Percentiles rank a stretch among this genome's conserved stretches.
phyloP scores from a whole-genome alignment of 2,888 invertebrate genomes.

The Chirona hameri region DNA sequence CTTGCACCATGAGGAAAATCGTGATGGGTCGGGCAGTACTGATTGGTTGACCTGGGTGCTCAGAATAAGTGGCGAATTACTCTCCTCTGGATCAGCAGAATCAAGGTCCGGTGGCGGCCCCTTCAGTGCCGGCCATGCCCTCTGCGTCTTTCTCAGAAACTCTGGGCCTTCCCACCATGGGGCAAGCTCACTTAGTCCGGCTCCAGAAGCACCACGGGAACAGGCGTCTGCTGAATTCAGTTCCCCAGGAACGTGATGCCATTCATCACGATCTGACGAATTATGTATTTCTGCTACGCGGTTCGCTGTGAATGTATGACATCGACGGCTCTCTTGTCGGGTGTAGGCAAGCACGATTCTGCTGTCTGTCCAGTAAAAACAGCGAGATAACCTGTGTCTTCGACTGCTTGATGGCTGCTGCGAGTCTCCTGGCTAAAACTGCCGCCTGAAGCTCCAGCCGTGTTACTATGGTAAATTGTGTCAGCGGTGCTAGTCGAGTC shows the following conservation, averaged over 20 bases:
- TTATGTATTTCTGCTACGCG: not conserved
- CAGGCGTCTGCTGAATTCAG: not conserved
- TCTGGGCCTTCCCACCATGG: not conserved
- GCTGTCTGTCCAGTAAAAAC: no score
- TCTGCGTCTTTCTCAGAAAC: not conserved
- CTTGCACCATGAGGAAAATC: not conserved
- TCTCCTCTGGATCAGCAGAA: not conserved
- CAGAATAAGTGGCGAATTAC: not conserved
- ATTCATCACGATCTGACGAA: not conserved
- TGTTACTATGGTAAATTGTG: no score
- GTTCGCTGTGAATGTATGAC: not conserved
- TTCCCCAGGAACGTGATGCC: not conserved
- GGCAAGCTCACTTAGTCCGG: not conserved
- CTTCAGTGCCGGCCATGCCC: not conserved
- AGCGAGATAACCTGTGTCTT: no score
- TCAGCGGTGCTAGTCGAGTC: no score
- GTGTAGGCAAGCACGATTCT: not conserved
- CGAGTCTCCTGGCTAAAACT: no score
- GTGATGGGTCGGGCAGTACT: not conserved
- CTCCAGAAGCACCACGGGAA: no score
- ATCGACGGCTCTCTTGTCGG: not conserved
- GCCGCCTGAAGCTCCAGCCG: no score
- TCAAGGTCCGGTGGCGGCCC: not conserved
- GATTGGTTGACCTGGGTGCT: not conserved
- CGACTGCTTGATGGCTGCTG: no score